Conservation (phyloP, 2,113 vertebrate species). For the Eulemur macaco region DNA sequence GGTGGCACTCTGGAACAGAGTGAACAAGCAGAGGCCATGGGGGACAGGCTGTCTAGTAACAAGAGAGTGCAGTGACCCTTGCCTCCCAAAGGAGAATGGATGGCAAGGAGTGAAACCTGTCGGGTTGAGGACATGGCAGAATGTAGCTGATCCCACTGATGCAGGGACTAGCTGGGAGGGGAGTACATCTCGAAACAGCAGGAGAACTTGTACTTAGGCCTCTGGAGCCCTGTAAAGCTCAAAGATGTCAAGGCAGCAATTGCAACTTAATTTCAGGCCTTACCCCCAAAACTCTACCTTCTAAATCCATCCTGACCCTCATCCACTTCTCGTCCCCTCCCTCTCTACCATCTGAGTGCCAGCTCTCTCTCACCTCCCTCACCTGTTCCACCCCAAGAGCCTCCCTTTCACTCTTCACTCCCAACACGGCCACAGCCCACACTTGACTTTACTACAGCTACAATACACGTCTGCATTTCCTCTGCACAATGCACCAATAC, state of each 20-base stretch:
- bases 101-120: background rate
- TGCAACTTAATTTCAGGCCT: background rate
- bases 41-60: background rate
- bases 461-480: background rate
- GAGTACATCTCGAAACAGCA: background rate
- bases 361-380: background rate
- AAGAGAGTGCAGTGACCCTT: background rate
- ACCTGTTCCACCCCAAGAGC: background rate
- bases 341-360: no score
- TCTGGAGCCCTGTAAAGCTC: background rate
- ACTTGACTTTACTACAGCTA: background rate
- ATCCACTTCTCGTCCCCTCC: background rate
- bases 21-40: background rate
- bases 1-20: background rate
- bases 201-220: background rate
- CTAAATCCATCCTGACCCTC: background rate
- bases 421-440: no score
- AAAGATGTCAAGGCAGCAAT: background rate
- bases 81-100: background rate
- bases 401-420: no score
- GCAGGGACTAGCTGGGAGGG: background rate
- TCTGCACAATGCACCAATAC: background rate
- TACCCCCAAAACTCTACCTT: background rate
- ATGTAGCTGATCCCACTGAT: background rate
- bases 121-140: background rate